Conservation (phyloP, 2,113 vertebrate species). For the Nettapus auritus region DNA sequence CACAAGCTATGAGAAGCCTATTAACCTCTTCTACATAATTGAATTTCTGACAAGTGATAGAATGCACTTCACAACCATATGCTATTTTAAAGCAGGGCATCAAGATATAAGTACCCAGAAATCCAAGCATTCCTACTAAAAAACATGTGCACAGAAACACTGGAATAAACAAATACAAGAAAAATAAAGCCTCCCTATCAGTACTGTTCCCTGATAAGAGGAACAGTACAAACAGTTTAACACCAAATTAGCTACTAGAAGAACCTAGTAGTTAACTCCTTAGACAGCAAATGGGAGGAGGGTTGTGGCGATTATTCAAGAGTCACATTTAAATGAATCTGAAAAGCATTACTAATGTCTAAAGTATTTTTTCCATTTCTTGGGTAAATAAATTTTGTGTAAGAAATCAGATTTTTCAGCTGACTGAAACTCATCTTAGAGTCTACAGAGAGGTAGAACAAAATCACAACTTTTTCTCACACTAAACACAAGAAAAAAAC, state of each 20-base stretch:
- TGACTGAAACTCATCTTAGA: neutral
- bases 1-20: neutral
- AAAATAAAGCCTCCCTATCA: neutral
- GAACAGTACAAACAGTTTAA: conserved; percentile 5
- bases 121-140: neutral
- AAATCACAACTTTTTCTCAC: neutral
- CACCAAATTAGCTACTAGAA: neutral
- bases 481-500: neutral
- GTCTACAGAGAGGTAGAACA: neutral
- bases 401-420: conserved; percentile 5
- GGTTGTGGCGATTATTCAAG: conserved; percentile 8
- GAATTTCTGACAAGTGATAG: neutral
- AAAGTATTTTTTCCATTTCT: neutral
- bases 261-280: conserved; percentile 17
- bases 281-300: neutral
- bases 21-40: neutral
- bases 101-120: neutral
- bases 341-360: neutral
- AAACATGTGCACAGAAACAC: fast-evolving
- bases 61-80: neutral
- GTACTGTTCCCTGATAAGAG: neutral
- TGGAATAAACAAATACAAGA: neutral
- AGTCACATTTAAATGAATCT: neutral
- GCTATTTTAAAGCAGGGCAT: neutral
- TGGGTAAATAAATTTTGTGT: neutral